Base-by-base conservation (phyloP, 1,140 invertebrate species). In the Manduca sexta region DNA sequence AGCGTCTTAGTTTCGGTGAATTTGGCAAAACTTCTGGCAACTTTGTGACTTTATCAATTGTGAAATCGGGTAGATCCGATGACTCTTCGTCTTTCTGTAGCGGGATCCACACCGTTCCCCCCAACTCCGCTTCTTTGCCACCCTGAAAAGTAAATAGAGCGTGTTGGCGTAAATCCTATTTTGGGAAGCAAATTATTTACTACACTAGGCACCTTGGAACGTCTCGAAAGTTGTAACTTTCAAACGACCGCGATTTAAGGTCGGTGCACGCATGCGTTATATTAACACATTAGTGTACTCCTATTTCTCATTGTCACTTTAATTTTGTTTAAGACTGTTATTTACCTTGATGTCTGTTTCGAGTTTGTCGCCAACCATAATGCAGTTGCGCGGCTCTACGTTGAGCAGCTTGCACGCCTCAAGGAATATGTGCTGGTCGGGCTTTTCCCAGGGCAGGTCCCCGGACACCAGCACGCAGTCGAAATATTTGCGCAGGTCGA, bases 331-430 rank as follows among this genome's bases (percentile, higher is more conserved):
- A n/a, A n/a, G n/a, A n/a, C n/a, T n/a, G n/a, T n/a, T n/a, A n/a
- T n/a, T n/a, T n/a, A 90, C 88, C 85, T 88, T 87, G 54, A 96
- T 95, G 80, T 95, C 94, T 7, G 94, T 95, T 74, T 95, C 93
- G 50, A 95, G 71, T 71, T 94, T 94, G 68, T 95, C 94, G 7
- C 94, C 94, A 60, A 96, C 91, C 93, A 96, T 95, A 54, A 94
- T 89, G 80, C 93, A 95, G 57, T 91, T 89, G 12, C 88, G 73
- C 0, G 94, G 90, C 57, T 90, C 85, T 6, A 95, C 92, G 49
- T 90, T 87, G 29, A 95, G 88, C 60, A 87, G 88, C 62, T 91
- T 89, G 83, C 93, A 95, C 5, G 93, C 94, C 54, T 92, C 89
- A 44, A 90, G 85, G 71, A 94, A 94, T 74, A 95, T 95, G 69